Evolutionary conservation across 1,140 invertebrate genomes (phyloP).

Genomic region (Rhagoletis zephyria): DNA sequence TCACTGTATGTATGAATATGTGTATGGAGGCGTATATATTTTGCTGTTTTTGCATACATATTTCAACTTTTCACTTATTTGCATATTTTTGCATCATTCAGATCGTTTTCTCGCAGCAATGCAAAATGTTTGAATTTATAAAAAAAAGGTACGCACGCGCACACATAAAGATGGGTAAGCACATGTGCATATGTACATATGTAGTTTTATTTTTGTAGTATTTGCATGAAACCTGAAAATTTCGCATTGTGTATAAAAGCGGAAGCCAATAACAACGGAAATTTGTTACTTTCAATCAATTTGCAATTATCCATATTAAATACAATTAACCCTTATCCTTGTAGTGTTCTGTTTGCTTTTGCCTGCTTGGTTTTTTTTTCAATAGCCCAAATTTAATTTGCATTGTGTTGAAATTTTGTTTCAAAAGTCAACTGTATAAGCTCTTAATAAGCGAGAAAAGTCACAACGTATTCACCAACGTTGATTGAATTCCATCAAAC

Average conservation of each 20-base stretch:
- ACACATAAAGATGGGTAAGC: not conserved
- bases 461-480: too few species aligned
- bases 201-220: not conserved
- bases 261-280: slow-evolving; percentile 6
- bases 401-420: too few species aligned
- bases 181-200: not conserved
- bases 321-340: not conserved
- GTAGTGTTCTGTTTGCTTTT: not conserved
- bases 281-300: slow-evolving; percentile 35
- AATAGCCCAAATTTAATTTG: too few species aligned
- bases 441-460: too few species aligned
- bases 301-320: slow-evolving; percentile 36
- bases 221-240: not conserved
- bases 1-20: too few species aligned
- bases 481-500: too few species aligned
- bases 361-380: too few species aligned
- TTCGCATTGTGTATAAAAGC: not conserved
- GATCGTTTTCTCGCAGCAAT: not conserved
- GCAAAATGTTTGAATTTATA: not conserved
- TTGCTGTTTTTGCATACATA: not conserved
- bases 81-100: not conserved
- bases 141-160: not conserved
- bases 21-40: not conserved
- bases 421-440: too few species aligned
- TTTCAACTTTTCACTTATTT: slow-evolving; percentile 7